Evolutionary conservation across 2,888 invertebrate genomes (phyloP), one percentile per base, ranked within the genome.

Genomic region (Margaritifera margaritifera): DNA sequence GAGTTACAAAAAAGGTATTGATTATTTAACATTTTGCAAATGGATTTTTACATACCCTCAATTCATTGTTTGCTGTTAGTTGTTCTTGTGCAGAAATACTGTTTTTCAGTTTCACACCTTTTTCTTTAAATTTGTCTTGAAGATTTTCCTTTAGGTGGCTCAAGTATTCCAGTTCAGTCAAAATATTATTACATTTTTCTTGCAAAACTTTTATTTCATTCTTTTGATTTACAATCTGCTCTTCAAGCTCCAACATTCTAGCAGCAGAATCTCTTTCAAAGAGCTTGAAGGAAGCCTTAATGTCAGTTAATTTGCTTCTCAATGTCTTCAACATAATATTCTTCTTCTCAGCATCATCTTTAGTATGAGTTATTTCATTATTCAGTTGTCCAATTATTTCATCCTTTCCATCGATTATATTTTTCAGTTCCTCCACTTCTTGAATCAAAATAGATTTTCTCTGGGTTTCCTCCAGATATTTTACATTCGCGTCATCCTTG

Each of bases 11-110:
- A 42, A 42, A 42, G 11, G 11, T 11, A 8, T 11, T 42, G n/a
- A n/a, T n/a, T 42, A 42, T 42, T 42, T 42, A 11, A 42, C 42
- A 2, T 42, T 8, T 42, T 11, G 2, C 42, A 42, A 11, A 42
- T 11, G 1, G 1, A 11, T 31, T 31, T 11, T 42, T 42, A 42
- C 42, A 42, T 42, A 42, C 42, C 42, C 1, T 62, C 3, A 61
- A 62, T 50, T 62, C 64, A 54, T 58, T 53, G 51, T 72, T 63
- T 24, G 69, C 74, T 61, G 69, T 69, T n/a, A 77, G 22, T 58
- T 70, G 68, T 64, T 77, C 76, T 66, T 63, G 72, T 22, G 74
- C 70, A 59, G 51, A 56, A 22, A 72, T 68, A 63, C 76, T 74
- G 18, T 70, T 68, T 25, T 74, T 71, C 20, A 76, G 62, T 54